Evolutionary conservation across 1,140 invertebrate genomes (phyloP), one percentile per base, ranked within the genome.

Genomic region (Bombus terrestris): DNA sequence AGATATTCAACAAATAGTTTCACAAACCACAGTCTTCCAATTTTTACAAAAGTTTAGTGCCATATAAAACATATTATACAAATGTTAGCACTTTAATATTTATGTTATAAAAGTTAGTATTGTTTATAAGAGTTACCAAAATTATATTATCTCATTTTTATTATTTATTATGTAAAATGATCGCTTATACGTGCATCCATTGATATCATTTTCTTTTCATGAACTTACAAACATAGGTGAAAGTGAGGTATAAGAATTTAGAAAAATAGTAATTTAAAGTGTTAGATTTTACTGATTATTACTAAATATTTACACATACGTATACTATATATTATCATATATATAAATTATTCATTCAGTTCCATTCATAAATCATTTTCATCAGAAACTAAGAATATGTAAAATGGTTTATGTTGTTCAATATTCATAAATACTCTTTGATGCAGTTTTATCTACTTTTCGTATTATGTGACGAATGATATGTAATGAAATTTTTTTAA

Each of bases 1-100:
- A 75, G 72, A 47, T 84, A 88, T 43, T 83, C 18, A 57, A 68
- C 35, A 62, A 57, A 78, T 83, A 86, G 39, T 41, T 41, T 82
- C 47, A 88, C 22, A 9, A 43, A 80, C 79, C 57, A 82, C 75
- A 77, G 88, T 89, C 88, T 89, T 89, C 88, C 88, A 89, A 39
- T 89, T 89, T 89, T 81, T 89, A 89, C 47, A 64, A 88, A 86
- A 80, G n/a, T 71, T 69, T 62, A 73, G 88, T 89, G 88, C 88
- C 88, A 89, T 89, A 89, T 64, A n/a, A 37, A 79, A 69, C 32
- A 47, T 28, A 64, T 75, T 72, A 47, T 86, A 88, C 59, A 43
- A 83, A 62, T 39, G 59, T 69, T 71, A 64, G 25, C 3, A 35
- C n/a, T 35, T 41, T 59, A 88, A 69, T 72, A 25, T 66, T 71